These are phyloP conservation scores for Riparia riparia DNA, from an alignment of 2,113 vertebrate species.

Conservation along the genomic window DNA sequence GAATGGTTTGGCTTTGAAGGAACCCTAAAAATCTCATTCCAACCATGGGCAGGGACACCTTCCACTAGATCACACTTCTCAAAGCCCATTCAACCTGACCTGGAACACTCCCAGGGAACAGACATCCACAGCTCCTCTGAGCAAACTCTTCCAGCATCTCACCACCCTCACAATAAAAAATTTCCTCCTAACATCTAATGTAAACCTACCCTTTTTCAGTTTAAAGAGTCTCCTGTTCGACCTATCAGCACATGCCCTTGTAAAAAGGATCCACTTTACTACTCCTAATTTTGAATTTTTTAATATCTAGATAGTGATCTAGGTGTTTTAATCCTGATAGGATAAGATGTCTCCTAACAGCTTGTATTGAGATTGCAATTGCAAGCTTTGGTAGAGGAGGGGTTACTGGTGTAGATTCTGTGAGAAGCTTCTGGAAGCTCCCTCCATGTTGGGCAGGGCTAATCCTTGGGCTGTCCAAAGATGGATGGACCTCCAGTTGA, in stretches of 20 bases:
- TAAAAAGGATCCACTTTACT: not conserved
- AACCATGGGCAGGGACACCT: not conserved
- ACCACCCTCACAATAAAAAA: not conserved
- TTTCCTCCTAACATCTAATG: not conserved
- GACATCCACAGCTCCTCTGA: not conserved
- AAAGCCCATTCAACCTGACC: not conserved
- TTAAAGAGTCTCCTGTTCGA: not conserved
- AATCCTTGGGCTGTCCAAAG: not conserved
- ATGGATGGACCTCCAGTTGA: accelerated
- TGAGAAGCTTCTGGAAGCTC: not conserved
- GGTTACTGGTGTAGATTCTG: not conserved
- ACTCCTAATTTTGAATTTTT: not conserved
- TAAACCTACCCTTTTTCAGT: no score
- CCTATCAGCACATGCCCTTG: not conserved
- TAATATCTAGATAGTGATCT: not conserved
- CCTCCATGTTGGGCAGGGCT: not conserved
- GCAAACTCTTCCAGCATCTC: not conserved
- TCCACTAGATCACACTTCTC: not conserved
- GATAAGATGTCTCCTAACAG: not conserved
- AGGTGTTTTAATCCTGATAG: not conserved
- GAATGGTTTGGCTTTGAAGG: not conserved
- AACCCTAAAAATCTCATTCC: not conserved
- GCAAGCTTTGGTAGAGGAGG: accelerated
- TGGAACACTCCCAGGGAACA: not conserved
- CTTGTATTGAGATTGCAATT: not conserved